Conservation (phyloP, 2,113 vertebrate genomes). For the Donacobius atricapilla region DNA sequence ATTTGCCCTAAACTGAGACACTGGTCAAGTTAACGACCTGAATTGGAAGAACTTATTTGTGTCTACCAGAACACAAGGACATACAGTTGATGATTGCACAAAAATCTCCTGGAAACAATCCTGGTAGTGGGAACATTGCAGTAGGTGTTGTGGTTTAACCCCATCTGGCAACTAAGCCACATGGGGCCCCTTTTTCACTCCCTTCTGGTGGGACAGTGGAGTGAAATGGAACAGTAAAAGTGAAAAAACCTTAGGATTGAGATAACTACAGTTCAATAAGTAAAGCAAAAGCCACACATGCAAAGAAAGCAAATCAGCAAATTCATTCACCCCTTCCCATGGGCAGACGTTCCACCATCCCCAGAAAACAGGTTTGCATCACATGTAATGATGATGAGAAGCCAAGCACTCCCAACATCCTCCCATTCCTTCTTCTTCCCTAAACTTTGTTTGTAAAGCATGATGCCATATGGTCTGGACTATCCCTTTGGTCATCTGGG, state of each 20-base stretch:
- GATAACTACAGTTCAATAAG: not conserved
- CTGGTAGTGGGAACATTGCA: not conserved
- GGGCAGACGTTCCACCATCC: not conserved
- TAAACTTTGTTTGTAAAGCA: not conserved
- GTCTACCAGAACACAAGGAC: not conserved
- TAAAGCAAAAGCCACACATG: not conserved
- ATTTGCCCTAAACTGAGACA: no score
- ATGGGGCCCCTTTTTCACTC: not conserved
- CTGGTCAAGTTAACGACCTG: slow-evolving; percentile 13
- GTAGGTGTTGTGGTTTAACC: not conserved
- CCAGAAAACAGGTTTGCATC: not conserved
- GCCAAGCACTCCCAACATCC: not conserved
- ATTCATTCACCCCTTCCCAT: not conserved
- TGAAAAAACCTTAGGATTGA: not conserved
- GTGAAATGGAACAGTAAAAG: not conserved
- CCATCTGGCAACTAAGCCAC: not conserved
- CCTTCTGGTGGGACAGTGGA: not conserved
- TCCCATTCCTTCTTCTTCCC: not conserved
- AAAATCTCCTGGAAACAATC: not conserved
- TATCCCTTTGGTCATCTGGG: not conserved
- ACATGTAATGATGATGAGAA: not conserved
- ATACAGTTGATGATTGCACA: not conserved
- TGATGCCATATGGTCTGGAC: not conserved
- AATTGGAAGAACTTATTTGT: slow-evolving; percentile 28
- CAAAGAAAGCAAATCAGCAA: not conserved